Base-by-base conservation (phyloP, 2,888 invertebrate genomes). In the Dendrolimus pini region DNA sequence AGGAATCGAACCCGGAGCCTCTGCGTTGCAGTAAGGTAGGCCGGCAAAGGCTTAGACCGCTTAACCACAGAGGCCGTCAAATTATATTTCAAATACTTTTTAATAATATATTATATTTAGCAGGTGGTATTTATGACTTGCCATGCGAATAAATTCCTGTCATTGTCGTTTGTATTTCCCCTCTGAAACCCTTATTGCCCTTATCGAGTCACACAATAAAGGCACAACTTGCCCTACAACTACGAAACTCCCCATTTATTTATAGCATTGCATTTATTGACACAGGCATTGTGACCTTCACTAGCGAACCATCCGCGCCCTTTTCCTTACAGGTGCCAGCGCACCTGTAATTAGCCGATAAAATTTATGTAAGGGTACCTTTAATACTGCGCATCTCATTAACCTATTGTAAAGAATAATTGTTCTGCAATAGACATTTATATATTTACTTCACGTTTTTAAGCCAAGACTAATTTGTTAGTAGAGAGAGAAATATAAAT, bases 321-420 rank as follows among this genome's bases (percentile, higher is more conserved):
- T 79, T 82, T 76, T 68, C 65, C 66, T 62, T 68, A 83, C 88
- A 88, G 87, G 88, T 87, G 87, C 66, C 62, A 64, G 61, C 65
- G 71, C 86, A 88, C 87, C 86, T 88, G 87, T 85, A 80, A 80
- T 75, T 73, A 75, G 68, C 64, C 65, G 64, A 70, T 72, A 69
- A 62, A 54, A 57, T 62, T 66, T 68, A 63, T 62, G 62, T 55
- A 56, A 59, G 53, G 41, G 52, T 18, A 52, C 9, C 55, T 52
- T 58, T 56, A 30, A 47, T 47, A 7, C 47, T 47, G 9, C 9
- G 47, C 52, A 59, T 55, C 61, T 47, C 9, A 47, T 63, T 60
- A 63, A 56, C 30, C 18, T 60, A 59, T 60, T 58, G 47, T 47
- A 47, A 47, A 47, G 9, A 47, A 47, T 12, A n/a, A 41, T 30